phyloP scores from a whole-genome alignment of 2,888 invertebrate species.

The Clanis bilineata region DNA sequence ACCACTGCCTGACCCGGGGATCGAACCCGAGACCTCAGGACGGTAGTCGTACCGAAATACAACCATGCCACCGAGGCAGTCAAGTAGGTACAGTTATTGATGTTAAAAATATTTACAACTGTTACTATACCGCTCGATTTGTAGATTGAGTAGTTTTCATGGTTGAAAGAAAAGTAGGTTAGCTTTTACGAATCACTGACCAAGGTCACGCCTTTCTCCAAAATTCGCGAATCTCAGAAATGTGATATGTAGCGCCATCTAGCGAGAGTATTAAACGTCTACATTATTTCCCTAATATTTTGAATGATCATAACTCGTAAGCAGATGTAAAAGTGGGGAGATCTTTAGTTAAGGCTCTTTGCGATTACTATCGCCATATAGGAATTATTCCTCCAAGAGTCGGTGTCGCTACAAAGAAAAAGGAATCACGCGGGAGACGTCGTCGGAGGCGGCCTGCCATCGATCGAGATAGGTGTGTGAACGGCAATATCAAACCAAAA shows the following conservation, averaged over 20 bases:
- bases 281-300: slow-evolving; percentile 16
- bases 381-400: slow-evolving; percentile 77
- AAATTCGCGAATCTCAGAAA: background rate
- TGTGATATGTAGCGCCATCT: background rate
- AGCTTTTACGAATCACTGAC: background rate
- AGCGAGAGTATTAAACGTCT: background rate
- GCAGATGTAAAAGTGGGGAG: slow-evolving; percentile 66
- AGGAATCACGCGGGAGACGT: slow-evolving; percentile 56
- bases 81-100: too few relatives aligned
- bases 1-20: too few relatives aligned
- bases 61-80: too few relatives aligned
- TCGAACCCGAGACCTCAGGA: too few relatives aligned
- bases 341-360: slow-evolving; percentile 79
- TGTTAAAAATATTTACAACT: too few relatives aligned
- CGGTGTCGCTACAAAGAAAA: slow-evolving; percentile 58
- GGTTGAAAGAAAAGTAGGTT: slow-evolving; percentile 2
- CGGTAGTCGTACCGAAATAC: too few relatives aligned
- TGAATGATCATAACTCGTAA: background rate
- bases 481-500: background rate
- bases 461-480: slow-evolving; percentile 56
- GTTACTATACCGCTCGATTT: background rate
- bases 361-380: slow-evolving; percentile 82
- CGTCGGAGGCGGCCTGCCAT: slow-evolving; percentile 56
- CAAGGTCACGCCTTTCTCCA: slow-evolving; percentile 3
- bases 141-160: background rate